phyloP scores from a whole-genome alignment of 2,113 vertebrate genomes.

The Carettochelys insculpta region DNA sequence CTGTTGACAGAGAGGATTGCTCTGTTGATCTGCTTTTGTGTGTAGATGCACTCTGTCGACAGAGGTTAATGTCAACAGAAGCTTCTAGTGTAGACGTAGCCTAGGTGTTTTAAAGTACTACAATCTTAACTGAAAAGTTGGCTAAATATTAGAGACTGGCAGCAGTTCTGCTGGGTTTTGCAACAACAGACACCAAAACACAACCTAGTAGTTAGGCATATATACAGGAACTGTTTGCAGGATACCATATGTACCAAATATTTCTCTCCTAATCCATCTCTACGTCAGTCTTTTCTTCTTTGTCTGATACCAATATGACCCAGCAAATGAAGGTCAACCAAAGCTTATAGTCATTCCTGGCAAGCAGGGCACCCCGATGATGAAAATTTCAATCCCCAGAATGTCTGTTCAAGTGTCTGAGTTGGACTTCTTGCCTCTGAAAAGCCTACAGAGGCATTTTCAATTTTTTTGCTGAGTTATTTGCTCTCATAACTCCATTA shows the following conservation, averaged over 20 bases:
- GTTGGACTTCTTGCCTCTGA: background rate
- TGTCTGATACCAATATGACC: background rate
- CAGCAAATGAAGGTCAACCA: background rate
- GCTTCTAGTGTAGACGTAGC: no score
- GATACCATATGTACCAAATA: background rate
- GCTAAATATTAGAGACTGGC: background rate
- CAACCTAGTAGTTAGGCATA: background rate
- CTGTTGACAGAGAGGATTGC: no score
- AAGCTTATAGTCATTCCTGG: background rate
- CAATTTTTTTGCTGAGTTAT: background rate
- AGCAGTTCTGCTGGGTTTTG: background rate
- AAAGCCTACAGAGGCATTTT: background rate
- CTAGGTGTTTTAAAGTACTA: background rate
- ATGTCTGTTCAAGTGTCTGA: background rate
- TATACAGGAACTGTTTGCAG: background rate
- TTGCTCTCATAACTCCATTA: background rate
- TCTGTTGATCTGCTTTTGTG: no score
- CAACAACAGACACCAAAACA: conserved; percentile 9
- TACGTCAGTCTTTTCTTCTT: background rate
- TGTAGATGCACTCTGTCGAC: no score
- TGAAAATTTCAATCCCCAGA: background rate
- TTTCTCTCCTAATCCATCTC: background rate
- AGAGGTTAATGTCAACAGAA: no score
- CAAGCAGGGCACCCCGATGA: background rate
- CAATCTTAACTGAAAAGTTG: background rate